phyloP scores from a whole-genome alignment of 2,113 vertebrate species.

The Furnarius figulus region DNA sequence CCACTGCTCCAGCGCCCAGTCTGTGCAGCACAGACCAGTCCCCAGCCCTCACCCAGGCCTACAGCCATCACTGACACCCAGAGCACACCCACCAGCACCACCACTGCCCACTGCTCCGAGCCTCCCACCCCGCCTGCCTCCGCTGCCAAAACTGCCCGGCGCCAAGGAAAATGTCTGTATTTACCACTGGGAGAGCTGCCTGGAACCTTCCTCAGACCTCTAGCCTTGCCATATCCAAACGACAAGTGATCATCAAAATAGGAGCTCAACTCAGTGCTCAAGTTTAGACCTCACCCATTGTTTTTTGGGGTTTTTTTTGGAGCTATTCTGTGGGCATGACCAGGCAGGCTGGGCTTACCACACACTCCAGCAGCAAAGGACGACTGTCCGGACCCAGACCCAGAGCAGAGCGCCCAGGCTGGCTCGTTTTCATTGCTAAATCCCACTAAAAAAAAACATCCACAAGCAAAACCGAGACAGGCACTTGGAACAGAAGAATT shows the following conservation, averaged over 20 bases:
- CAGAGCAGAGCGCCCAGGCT: accelerated
- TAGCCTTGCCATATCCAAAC: neutral
- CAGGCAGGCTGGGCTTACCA: neutral
- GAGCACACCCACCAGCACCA: neutral
- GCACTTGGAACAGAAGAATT: neutral
- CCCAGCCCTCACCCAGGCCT: neutral
- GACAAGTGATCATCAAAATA: accelerated
- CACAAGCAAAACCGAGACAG: neutral
- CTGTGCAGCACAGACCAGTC: neutral
- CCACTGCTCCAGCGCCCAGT: accelerated
- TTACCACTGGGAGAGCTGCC: neutral
- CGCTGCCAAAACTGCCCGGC: neutral
- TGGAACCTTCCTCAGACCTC: neutral
- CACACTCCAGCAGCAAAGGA: neutral
- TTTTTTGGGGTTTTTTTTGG: neutral
- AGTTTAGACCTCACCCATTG: neutral
- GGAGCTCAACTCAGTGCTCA: neutral
- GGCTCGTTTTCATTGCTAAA: neutral
- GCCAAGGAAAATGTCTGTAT: neutral
- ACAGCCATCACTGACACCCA: neutral
- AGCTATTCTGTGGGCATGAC: neutral
- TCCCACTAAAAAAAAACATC: neutral
- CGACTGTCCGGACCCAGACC: neutral
- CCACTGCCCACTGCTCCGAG: accelerated
- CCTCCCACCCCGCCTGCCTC: neutral